Base-by-base conservation (phyloP, 1,140 invertebrate genomes). In the Arctopsyche grandis region DNA sequence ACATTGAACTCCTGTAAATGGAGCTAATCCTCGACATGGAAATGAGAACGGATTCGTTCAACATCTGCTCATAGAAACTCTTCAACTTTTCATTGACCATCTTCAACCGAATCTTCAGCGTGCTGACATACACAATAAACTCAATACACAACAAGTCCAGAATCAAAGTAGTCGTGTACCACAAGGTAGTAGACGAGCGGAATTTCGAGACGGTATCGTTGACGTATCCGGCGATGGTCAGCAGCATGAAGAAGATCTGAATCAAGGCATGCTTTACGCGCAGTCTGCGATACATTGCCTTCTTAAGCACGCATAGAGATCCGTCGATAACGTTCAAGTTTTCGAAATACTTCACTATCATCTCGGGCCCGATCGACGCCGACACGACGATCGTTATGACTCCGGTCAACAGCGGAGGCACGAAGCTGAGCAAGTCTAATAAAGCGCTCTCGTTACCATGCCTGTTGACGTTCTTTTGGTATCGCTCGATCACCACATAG, bases 281-380 rank as follows among this genome's bases (percentile, higher is more conserved):
- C 26, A 66, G 12, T 26, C 0, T 26, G 9, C 21, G 19, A 66
- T 66, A 66, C 10, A 12, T 9, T 26, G 26, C 10, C 21, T 26
- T 12, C 26, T 66, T 66, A 14, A 14, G 9, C 3, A 66, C 21
- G 9, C 21, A 24, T 1, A 66, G 10, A 5, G 24, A 44, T 19
- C 19, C 16, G 44, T 71, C 69, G 44, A 71, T 71, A 5, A 19
- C 22, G 43, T 46, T 38, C 38, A 71, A 71, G 44, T 71, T 71
- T 19, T 71, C 38, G 16, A 19, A 71, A 46, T 46, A 71, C 16
- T 71, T 44, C 9, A 71, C 69, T 16, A 71, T 46, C 69, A 71
- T 71, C 19, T 71, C 69, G n/a, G 69, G 22, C 0, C 69, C 69
- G 16, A 71, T 71, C 1, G 21, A 21, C 1, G 69, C n/a, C 5